phyloP scores from a whole-genome alignment of 1,140 invertebrate genomes.

The Thaumatotibia leucotreta region DNA sequence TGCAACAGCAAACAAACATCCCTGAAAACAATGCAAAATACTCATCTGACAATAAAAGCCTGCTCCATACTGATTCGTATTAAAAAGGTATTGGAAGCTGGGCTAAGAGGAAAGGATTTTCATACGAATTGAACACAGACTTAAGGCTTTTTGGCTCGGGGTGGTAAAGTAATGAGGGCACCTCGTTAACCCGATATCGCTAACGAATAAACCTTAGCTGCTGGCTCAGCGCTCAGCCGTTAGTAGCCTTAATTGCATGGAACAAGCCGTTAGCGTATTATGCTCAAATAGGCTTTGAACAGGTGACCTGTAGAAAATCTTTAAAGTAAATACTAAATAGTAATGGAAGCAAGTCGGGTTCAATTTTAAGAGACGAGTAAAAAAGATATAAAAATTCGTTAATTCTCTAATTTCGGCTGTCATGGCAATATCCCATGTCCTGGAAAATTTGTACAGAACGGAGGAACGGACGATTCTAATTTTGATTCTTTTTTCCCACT shows the following conservation, averaged over 20 bases:
- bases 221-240: background rate
- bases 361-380: no score
- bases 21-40: background rate
- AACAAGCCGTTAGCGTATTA: background rate
- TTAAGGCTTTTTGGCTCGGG: background rate
- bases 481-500: no score
- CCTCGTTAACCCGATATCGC: background rate
- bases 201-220: constrained; percentile 8
- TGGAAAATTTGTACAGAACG: no score
- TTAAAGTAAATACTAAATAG: no score
- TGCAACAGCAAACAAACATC: background rate
- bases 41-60: background rate
- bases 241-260: background rate
- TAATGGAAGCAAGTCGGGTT: no score
- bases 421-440: no score
- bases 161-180: background rate
- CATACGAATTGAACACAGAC: background rate
- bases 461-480: no score
- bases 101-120: background rate
- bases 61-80: background rate
- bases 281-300: no score
- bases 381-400: no score
- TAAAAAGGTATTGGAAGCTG: background rate
- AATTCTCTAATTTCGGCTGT: no score
- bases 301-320: no score